These are phyloP conservation scores for Ichneumon xanthorius DNA, from an alignment of 2,888 invertebrate species.

Conservation along the genomic window DNA sequence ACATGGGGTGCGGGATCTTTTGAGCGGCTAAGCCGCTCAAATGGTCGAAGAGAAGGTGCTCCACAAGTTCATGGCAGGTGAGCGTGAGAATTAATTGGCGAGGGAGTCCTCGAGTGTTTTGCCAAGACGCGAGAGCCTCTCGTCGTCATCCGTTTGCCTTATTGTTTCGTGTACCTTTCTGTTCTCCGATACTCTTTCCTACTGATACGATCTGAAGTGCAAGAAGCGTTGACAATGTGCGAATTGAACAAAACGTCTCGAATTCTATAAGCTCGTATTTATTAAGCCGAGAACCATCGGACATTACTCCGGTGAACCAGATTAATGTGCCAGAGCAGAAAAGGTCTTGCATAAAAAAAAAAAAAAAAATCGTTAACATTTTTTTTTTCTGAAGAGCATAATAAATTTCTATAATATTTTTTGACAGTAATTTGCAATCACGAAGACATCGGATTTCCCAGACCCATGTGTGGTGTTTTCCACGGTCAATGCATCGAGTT, in stretches of 20 bases:
- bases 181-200: background rate
- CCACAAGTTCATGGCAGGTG: conserved; percentile 58
- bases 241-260: background rate
- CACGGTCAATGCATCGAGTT: background rate
- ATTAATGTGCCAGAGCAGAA: too few relatives aligned
- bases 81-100: conserved; percentile 71
- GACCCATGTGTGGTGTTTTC: too few relatives aligned
- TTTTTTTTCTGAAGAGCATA: too few relatives aligned
- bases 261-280: conserved; percentile 5
- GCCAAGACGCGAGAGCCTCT: conserved; percentile 2
- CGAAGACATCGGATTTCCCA: too few relatives aligned
- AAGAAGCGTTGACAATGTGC: background rate
- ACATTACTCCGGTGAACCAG: too few relatives aligned
- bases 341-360: too few relatives aligned
- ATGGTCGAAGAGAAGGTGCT: conserved; percentile 66
- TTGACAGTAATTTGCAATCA: too few relatives aligned
- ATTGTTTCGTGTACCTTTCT: background rate
- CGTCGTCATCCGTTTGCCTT: conserved; percentile 11
- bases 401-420: too few relatives aligned
- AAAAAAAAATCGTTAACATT: too few relatives aligned
- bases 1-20: conserved; percentile 6
- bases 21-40: conserved; percentile 41
- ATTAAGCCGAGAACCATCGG: background rate
- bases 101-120: conserved; percentile 25
- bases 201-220: background rate